A percentile compares a stretch with the other conserved stretches of the same genome.
Evolutionary conservation across 2,888 invertebrate genomes (phyloP).

Genomic region (Eumerus sabulonum): DNA sequence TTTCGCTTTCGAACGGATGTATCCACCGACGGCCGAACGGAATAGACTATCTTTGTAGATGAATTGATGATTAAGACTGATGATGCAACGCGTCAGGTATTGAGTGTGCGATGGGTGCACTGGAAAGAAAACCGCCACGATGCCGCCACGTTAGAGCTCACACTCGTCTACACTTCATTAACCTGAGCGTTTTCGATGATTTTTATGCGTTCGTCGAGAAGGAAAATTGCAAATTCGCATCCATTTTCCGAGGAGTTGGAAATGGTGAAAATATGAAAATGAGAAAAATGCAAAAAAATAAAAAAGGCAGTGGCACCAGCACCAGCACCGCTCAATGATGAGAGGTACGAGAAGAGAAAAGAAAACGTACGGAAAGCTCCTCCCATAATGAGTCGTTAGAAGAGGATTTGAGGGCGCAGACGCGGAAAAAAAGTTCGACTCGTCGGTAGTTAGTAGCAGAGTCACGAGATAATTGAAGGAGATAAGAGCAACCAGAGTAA

Average conservation of each 20-base stretch:
- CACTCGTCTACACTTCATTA: slow-evolving; percentile 58
- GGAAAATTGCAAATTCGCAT: slow-evolving; percentile 54
- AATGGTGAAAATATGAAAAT: slow-evolving; percentile 11
- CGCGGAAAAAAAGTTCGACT: slow-evolving; percentile 61
- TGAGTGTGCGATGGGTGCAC: too few species aligned
- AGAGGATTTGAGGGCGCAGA: slow-evolving; percentile 59
- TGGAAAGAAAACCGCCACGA: too few species aligned
- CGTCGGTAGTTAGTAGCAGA: slow-evolving; percentile 48
- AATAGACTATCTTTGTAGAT: slow-evolving; percentile 38
- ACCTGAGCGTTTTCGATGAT: slow-evolving; percentile 47
- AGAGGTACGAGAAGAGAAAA: neutral
- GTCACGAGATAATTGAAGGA: slow-evolving; percentile 77
- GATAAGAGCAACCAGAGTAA: slow-evolving; percentile 75
- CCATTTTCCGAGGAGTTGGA: slow-evolving; percentile 54
- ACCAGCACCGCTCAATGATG: slow-evolving; percentile 31
- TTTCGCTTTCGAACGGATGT: slow-evolving; percentile 22
- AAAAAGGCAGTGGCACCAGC: slow-evolving; percentile 16
- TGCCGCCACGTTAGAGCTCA: slow-evolving; percentile 4
- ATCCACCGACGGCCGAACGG: slow-evolving; percentile 28
- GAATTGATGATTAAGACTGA: neutral
- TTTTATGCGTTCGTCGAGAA: slow-evolving; percentile 52
- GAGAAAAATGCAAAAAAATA: too few species aligned
- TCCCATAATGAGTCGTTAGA: slow-evolving; percentile 61
- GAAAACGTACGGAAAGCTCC: slow-evolving; percentile 55
- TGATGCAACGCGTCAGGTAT: too few species aligned